phyloP scores from a whole-genome alignment of 2,888 invertebrate species.

The Cantharis rustica region DNA sequence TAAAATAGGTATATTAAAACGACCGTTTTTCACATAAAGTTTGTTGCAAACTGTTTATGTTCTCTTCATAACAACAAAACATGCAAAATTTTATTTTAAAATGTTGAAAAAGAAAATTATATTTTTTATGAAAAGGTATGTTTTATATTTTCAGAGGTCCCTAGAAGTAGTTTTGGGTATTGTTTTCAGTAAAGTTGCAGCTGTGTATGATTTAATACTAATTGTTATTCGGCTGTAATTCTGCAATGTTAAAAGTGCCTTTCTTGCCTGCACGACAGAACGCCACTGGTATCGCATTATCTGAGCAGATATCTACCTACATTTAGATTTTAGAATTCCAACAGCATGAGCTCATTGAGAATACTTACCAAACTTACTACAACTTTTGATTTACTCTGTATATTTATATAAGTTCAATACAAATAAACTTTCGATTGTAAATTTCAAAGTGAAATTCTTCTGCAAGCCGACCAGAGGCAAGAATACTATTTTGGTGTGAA shows the following conservation, averaged over 20 bases:
- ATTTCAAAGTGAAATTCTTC: too few relatives aligned
- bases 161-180: background rate
- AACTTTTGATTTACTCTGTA: too few relatives aligned
- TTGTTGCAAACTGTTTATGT: background rate
- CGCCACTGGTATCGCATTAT: background rate
- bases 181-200: background rate
- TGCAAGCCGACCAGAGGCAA: too few relatives aligned
- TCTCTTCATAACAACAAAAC: background rate
- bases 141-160: background rate
- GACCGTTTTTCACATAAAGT: background rate
- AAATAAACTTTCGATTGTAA: too few relatives aligned
- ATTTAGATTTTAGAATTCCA: too few relatives aligned
- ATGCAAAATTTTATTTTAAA: background rate
- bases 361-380: too few relatives aligned
- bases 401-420: too few relatives aligned
- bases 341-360: too few relatives aligned
- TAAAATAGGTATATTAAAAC: constrained; percentile 3
- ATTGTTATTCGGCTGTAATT: background rate
- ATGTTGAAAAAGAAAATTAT: background rate
- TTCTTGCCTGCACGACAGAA: background rate
- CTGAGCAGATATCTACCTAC: too few relatives aligned
- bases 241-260: background rate
- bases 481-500: too few relatives aligned
- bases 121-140: background rate
- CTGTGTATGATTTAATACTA: too few relatives aligned